Conservation (phyloP, 2,797 vertebrate genomes). For the Diceros bicornis region DNA sequence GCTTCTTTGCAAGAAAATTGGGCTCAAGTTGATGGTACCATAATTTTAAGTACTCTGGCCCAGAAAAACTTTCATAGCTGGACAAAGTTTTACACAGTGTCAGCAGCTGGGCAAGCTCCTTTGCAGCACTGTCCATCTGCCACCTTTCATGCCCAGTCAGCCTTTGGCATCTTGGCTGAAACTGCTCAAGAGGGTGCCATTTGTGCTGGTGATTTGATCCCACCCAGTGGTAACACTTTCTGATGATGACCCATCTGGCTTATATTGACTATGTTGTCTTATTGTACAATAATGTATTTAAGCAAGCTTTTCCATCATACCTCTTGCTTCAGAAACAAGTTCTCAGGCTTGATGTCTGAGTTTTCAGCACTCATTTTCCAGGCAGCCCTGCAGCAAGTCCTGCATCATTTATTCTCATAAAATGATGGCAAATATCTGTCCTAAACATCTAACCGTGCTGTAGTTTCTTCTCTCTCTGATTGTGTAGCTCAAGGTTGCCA, state of each 20-base stretch:
- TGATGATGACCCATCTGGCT: constrained; percentile 48
- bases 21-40: background rate
- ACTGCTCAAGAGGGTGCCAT: constrained; percentile 63
- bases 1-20: constrained; percentile 41
- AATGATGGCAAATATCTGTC: background rate
- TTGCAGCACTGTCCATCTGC: constrained; percentile 63
- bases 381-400: background rate
- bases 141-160: constrained; percentile 61
- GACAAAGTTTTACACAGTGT: constrained; percentile 63
- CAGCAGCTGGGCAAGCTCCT: constrained; percentile 63
- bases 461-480: background rate
- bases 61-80: constrained; percentile 56
- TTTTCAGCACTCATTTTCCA: constrained; percentile 48
- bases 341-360: background rate
- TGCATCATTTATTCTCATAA: background rate
- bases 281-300: constrained; percentile 6
- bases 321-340: background rate
- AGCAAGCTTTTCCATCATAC: constrained; percentile 33
- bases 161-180: constrained; percentile 62
- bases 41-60: constrained; percentile 48
- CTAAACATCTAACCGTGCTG: background rate
- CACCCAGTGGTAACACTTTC: constrained; percentile 37
- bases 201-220: constrained; percentile 73
- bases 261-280: constrained; percentile 2
- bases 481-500: background rate